Evolutionary conservation across 2,888 invertebrate species (phyloP).

Genomic region (Imbricaverruca yamaguchii): DNA sequence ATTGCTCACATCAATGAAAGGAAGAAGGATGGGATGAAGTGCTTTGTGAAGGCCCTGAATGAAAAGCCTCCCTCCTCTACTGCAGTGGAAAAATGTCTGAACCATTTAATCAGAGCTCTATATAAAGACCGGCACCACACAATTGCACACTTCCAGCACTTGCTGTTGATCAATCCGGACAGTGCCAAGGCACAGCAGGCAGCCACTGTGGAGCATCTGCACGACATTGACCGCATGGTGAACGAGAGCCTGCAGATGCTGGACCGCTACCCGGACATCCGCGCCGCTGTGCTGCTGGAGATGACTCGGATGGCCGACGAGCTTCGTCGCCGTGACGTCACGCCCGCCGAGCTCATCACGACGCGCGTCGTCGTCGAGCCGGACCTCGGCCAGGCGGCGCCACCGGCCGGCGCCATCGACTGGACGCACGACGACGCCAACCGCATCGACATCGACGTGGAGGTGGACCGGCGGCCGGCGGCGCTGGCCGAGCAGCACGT

Average conservation of each 20-base stretch:
- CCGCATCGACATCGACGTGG: conserved; percentile 22
- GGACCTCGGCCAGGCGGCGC: conserved; percentile 24
- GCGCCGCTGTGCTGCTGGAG: conserved; percentile 74
- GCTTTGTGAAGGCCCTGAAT: conserved; percentile 83
- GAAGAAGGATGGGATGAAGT: conserved; percentile 89
- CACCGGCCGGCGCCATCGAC: not conserved
- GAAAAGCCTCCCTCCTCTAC: conserved; percentile 83
- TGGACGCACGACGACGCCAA: not conserved
- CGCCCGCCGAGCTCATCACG: conserved; percentile 75
- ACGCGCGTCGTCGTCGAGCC: conserved; percentile 46
- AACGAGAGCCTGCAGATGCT: conserved; percentile 88
- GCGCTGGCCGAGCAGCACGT: conserved; percentile 76
- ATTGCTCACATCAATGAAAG: conserved; percentile 74
- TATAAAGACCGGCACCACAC: conserved; percentile 97
- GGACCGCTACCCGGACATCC: conserved; percentile 76
- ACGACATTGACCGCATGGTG: conserved; percentile 80
- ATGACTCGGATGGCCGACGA: conserved; percentile 88
- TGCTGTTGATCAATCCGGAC: conserved; percentile 31
- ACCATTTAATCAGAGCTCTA: conserved; percentile 83
- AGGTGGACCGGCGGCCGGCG: conserved; percentile 39
- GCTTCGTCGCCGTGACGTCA: conserved; percentile 82
- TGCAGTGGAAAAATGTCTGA: conserved; percentile 85
- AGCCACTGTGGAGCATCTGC: conserved; percentile 74
- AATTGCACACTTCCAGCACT: conserved; percentile 72
- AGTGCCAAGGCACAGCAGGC: conserved; percentile 75